Percentiles rank a stretch among this genome's conserved stretches.
These are phyloP conservation scores for Drosophila yakuba DNA, from an alignment of 1,140 invertebrate genomes.

Conservation along the genomic window DNA sequence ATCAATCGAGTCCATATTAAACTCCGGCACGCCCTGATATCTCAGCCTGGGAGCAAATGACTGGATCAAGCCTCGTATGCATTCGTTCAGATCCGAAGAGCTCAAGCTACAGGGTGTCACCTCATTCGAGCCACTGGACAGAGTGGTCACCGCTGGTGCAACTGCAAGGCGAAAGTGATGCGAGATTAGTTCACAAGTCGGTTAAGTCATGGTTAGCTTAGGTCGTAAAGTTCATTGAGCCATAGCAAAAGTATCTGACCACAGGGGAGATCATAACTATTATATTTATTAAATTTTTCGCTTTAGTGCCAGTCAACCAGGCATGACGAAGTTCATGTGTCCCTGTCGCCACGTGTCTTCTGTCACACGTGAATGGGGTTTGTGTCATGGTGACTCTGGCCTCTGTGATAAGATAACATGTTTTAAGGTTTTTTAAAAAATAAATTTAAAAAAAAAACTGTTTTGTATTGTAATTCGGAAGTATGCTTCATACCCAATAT, in stretches of 20 bases:
- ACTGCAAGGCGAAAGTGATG: constrained; percentile 57
- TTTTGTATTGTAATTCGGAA: no score
- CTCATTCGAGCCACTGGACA: constrained; percentile 24
- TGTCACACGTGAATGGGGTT: constrained; percentile 46
- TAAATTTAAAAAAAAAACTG: no score
- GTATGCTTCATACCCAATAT: no score
- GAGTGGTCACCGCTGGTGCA: constrained; percentile 36
- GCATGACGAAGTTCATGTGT: constrained; percentile 49
- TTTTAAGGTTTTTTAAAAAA: no score
- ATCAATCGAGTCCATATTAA: constrained; percentile 68
- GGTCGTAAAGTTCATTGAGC: constrained; percentile 47
- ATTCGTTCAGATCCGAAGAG: constrained; percentile 69
- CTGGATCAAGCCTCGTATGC: constrained; percentile 65
- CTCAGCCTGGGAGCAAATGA: constrained; percentile 60
- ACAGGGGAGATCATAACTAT: constrained; percentile 13
- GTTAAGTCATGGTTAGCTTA: constrained; percentile 47
- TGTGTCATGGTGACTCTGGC: constrained; percentile 53
- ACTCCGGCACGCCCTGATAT: constrained; percentile 59
- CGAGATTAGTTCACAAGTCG: constrained; percentile 46
- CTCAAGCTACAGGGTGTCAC: constrained; percentile 62
- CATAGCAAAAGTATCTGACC: constrained; percentile 51
- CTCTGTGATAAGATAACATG: no score
- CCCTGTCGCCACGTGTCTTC: constrained; percentile 21
- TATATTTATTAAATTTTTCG: constrained; percentile 20
- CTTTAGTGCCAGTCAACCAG: constrained; percentile 43